These are phyloP conservation scores for Colletes latitarsis DNA, from an alignment of 1,140 invertebrate species.

Conservation along the genomic window DNA sequence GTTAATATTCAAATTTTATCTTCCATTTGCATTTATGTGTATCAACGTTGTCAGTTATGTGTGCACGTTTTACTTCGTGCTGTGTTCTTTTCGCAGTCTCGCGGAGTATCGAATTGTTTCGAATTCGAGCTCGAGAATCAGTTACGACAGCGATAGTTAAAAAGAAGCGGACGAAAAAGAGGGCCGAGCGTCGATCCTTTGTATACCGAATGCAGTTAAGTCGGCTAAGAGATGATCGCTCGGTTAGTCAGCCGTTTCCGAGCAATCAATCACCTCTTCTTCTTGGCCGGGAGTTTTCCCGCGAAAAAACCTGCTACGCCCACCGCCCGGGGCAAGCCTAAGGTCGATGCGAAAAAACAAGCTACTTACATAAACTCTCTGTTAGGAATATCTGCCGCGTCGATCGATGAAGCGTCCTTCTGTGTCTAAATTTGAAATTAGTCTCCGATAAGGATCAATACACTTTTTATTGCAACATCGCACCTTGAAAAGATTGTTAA, in stretches of 20 bases:
- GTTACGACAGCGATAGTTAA: background rate
- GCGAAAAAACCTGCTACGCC: constrained; percentile 16
- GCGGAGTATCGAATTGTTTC: background rate
- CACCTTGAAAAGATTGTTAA: no score
- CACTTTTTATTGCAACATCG: no score
- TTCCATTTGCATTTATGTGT: no score
- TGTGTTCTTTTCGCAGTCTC: background rate
- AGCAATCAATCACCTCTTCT: constrained; percentile 49
- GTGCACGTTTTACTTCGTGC: no score
- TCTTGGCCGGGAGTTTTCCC: background rate
- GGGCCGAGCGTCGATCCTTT: background rate
- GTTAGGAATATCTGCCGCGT: background rate
- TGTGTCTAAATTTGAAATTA: background rate
- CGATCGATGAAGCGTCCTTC: constrained; percentile 8
- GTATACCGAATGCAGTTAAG: constrained; percentile 17
- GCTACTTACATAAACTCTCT: constrained; percentile 1
- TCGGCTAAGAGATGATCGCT: constrained; percentile 47
- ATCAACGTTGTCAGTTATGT: no score
- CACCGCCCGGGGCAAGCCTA: background rate
- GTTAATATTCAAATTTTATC: no score
- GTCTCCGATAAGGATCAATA: background rate
- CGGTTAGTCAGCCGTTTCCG: constrained; percentile 60
- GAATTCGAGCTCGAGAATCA: background rate
- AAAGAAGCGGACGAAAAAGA: background rate
- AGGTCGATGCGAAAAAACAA: background rate